Evolutionary conservation across 2,888 invertebrate species (phyloP), one percentile per base, ranked within the genome.

Genomic region (Strigamia maritima): DNA sequence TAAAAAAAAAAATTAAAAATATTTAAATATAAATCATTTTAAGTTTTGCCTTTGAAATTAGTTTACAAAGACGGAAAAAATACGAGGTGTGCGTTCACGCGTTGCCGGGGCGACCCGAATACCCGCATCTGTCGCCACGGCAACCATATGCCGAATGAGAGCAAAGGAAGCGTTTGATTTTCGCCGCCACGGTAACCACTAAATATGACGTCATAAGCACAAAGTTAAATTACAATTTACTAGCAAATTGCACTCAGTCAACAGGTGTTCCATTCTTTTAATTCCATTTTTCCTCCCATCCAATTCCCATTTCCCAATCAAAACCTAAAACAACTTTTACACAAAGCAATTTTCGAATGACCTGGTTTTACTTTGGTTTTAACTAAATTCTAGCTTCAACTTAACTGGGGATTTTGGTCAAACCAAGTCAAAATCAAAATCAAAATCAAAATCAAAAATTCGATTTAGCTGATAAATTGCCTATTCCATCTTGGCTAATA

Each of bases 111-210:
- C 60, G 60, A 60, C 60, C 60, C 22, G 60, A 60, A 60, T 60
- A 60, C 60, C 60, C n/a, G 60, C 60, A 60, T 60, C 60, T 60
- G 60, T 60, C 60, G 60, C 60, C 24, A 60, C 8, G 24, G 60
- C 60, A 60, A 60, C 60, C 16, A 24, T 6, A 60, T 60, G 60
- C 60, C n/a, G 60, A n/a, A 60, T 60, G 60, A 60, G 60, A 60
- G 60, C 16, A 60, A 60, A 60, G 8, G 22, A n/a, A 60, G 60
- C 60, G 4, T 60, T 60, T 60, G 60, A 60, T 60, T 60, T 60
- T 60, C 60, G 60, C 60, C 60, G 60, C 60, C 60, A n/a, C 60
- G 60, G 60, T 60, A 60, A 60, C 60, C 60, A 60, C 60, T 4
- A 60, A 60, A 60, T 19, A n/a, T 60, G 60, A 60, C 60, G 60